Evolutionary conservation across 2,797 vertebrate species (phyloP).

Genomic region (Cyprinodon diabolis): DNA sequence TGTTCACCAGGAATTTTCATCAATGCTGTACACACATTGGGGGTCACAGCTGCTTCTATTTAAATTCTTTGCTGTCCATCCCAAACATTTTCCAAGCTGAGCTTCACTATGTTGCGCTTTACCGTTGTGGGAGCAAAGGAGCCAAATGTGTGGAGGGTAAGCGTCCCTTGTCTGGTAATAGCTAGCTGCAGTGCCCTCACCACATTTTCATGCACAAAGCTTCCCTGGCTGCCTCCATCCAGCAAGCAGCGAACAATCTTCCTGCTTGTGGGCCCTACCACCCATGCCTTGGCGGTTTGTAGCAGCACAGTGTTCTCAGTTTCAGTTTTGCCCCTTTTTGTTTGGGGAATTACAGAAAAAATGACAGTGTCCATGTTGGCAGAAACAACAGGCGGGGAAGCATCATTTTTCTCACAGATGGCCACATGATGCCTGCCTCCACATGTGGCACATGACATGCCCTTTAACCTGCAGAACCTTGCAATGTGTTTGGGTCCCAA

Average conservation of each 20-base stretch:
- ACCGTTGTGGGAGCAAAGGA: background rate
- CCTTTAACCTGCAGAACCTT: too few relatives aligned
- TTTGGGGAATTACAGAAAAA: constrained; percentile 1
- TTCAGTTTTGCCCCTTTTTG: background rate
- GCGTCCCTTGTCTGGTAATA: background rate
- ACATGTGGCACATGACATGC: background rate
- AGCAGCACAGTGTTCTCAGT: background rate
- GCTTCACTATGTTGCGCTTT: background rate
- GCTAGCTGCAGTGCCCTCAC: background rate
- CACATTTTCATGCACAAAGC: background rate
- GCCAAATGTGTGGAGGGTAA: background rate
- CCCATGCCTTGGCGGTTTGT: constrained; percentile 2
- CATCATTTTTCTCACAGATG: background rate
- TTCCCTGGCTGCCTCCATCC: constrained; percentile 11
- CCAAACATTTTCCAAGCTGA: constrained; percentile 1
- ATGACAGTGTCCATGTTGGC: background rate
- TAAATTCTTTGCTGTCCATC: background rate
- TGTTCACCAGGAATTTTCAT: too few relatives aligned
- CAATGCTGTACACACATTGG: too few relatives aligned
- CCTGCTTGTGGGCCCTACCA: background rate
- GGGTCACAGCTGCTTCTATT: constrained; percentile 11
- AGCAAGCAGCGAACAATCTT: constrained; percentile 4
- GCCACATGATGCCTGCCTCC: constrained; percentile 11
- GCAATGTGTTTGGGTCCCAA: background rate
- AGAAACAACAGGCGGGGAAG: too few relatives aligned